Conservation (phyloP, 2,797 vertebrate species). For the Astyanax mexicanus region DNA sequence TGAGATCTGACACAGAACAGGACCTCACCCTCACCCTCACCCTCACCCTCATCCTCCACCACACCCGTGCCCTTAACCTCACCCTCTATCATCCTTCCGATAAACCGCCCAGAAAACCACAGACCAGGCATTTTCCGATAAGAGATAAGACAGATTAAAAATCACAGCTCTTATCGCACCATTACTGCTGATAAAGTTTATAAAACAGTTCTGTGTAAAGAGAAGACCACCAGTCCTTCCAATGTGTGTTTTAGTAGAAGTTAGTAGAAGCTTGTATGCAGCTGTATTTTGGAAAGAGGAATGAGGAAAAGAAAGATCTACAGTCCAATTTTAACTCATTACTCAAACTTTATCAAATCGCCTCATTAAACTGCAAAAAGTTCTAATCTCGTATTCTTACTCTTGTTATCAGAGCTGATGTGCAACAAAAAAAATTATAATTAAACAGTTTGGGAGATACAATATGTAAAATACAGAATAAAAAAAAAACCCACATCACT, state of each 20-base stretch:
- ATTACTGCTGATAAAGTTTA: slow-evolving; percentile 31
- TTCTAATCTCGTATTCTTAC: no score
- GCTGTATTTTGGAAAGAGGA: neutral
- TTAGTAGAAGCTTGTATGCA: neutral
- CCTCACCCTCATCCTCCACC: slow-evolving; percentile 2
- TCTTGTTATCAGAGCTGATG: no score
- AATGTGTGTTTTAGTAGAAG: neutral
- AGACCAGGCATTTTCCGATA: slow-evolving; percentile 36
- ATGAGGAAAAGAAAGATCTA: neutral
- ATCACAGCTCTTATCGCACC: slow-evolving; percentile 14
- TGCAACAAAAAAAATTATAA: no score
- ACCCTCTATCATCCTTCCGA: slow-evolving; percentile 21
- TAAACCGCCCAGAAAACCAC: slow-evolving; percentile 31
- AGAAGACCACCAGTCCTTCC: neutral
- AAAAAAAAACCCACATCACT: no score
- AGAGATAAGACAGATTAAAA: slow-evolving; percentile 38
- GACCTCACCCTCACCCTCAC: slow-evolving; percentile 6
- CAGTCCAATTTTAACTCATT: no score
- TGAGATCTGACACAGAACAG: slow-evolving; percentile 49
- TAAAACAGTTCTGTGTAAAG: neutral
- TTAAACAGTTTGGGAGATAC: no score
- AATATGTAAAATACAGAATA: no score
- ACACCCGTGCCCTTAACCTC: slow-evolving; percentile 8
- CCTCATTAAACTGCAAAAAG: no score
- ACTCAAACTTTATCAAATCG: no score